Conservation (phyloP, 2,797 vertebrate genomes). For the Pseudochirops cupreus region DNA sequence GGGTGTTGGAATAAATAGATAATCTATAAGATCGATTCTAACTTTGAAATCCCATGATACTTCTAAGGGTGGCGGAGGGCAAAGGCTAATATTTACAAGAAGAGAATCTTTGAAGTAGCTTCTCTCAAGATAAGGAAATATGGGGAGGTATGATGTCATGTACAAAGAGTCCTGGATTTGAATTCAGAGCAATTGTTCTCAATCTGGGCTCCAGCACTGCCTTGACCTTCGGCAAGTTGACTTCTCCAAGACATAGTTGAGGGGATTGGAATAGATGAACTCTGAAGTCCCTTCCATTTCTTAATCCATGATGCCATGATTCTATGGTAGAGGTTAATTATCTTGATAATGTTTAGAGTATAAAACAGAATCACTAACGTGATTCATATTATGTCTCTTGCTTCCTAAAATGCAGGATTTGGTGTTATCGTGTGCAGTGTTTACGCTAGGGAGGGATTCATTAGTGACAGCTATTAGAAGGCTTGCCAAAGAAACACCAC, state of each 20-base stretch:
- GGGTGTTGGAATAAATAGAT: background rate
- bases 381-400: background rate
- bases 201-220: background rate
- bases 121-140: background rate
- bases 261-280: background rate
- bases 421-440: background rate
- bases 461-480: constrained; percentile 25
- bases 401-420: constrained; percentile 14
- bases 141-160: background rate
- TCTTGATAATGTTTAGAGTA: background rate
- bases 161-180: background rate
- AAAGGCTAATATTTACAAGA: background rate
- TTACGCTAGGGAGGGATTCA: constrained; percentile 25
- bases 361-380: constrained; percentile 25
- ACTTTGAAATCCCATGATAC: background rate
- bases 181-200: background rate
- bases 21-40: background rate
- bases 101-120: background rate
- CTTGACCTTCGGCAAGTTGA: background rate
- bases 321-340: background rate
- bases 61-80: background rate
- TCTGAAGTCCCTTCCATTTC: background rate
- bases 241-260: background rate
- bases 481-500: constrained; percentile 4
- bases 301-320: background rate